Base-by-base conservation (phyloP, 2,113 vertebrate species). In the Podarcis muralis region DNA sequence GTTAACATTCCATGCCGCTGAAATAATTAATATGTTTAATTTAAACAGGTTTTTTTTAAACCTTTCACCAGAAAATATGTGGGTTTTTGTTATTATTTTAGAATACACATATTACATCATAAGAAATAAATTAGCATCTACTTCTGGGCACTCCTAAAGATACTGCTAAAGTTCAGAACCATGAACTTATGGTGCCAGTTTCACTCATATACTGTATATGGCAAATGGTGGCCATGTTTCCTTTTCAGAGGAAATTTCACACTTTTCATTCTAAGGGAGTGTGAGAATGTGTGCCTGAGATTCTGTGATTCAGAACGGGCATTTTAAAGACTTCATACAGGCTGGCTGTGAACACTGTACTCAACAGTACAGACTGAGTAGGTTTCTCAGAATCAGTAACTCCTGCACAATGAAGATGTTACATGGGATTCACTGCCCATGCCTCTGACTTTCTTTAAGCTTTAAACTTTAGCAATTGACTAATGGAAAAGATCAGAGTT, bases 391-490 rank as follows among this genome's bases (percentile, higher is more conserved):
- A 84, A 84, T 71, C 12, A 22, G 16, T 32, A 71, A 53, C n/a
- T 13, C 4, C 35, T 35, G 30, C 18, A 9, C 11, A 81, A 22
- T 37, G 23, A 37, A 59, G 3, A 22, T 65, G 3, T 48, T 59
- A 23, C 69, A 1, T 32, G 77, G 89, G 9, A n/a, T 79, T 72
- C 13, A 66, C 11, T 30, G 32, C 16, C 72, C 27, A 62, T 1
- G 5, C 4, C 1, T 1, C 83, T 72, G 82, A 18, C 0, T 0
- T 71, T 75, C 1, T 85, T 77, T 35, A 81, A 86, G 72, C 18
- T 35, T 65, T 57, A 91, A 91, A 57, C 0, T 90, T 79, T 85
- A 48, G 6, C 57, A 87, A 27, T 59, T 79, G 35, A 20, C 20
- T 74, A 77, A 72, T 7, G 69, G 2, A 83, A 80, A 22, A 6